Evolutionary conservation across 2,888 invertebrate genomes (phyloP).

Genomic region (Beris chalybata): DNA sequence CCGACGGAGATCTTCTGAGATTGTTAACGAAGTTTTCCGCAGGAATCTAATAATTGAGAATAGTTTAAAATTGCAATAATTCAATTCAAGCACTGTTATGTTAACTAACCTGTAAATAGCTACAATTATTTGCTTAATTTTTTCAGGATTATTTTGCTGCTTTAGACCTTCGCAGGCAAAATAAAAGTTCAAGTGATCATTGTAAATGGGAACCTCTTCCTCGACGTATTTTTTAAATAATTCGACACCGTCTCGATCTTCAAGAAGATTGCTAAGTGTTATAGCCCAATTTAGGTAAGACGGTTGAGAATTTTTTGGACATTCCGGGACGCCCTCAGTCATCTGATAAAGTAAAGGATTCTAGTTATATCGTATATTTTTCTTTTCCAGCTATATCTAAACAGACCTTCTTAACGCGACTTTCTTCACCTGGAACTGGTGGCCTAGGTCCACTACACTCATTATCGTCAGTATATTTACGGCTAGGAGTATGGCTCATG

Average conservation of each 20-base stretch:
- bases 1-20: constrained; percentile 78
- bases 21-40: constrained; percentile 77
- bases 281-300: constrained; percentile 88
- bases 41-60: constrained; percentile 63
- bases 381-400: neutral
- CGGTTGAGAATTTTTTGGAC: constrained; percentile 58
- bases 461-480: constrained; percentile 49
- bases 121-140: constrained; percentile 74
- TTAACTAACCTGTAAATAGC: constrained; percentile 72
- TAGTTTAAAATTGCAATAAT: neutral
- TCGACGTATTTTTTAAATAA: constrained; percentile 82
- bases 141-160: constrained; percentile 74
- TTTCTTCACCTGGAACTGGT: constrained; percentile 76
- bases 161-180: constrained; percentile 90
- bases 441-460: constrained; percentile 69
- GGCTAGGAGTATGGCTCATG: constrained; percentile 57
- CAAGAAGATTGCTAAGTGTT: constrained; percentile 78
- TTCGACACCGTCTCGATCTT: constrained; percentile 87
- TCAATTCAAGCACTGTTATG: neutral
- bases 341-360: constrained; percentile 45
- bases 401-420: constrained; percentile 55
- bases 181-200: constrained; percentile 87
- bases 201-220: constrained; percentile 75
- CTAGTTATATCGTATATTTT: neutral
- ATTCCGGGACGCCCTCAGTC: constrained; percentile 56